phyloP scores from a whole-genome alignment of 2,113 vertebrate genomes.

The Poeciliopsis turrubarensis region DNA sequence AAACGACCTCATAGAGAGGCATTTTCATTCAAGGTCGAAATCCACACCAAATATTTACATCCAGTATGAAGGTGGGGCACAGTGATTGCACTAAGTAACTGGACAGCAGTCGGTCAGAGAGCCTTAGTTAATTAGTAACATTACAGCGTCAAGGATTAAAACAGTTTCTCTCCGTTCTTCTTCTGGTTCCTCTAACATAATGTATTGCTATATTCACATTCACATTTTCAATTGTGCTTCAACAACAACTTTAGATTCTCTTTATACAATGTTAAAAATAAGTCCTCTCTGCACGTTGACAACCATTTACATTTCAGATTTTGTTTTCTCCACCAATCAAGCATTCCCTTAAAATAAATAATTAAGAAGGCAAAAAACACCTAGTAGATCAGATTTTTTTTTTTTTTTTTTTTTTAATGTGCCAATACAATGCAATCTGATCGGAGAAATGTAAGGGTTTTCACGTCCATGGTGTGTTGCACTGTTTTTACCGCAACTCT shows the following conservation, averaged over 20 bases:
- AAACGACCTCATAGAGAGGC: not conserved
- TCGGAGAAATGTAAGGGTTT: slow-evolving; percentile 16
- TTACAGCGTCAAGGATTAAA: slow-evolving; percentile 49
- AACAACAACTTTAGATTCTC: slow-evolving; percentile 50
- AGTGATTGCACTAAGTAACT: slow-evolving; percentile 13
- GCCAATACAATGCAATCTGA: slow-evolving; percentile 5
- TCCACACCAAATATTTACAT: not conserved
- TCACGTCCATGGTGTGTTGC: not conserved
- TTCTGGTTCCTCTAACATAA: slow-evolving; percentile 47
- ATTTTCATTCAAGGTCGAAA: slow-evolving; percentile 6
- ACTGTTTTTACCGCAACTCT: not conserved
- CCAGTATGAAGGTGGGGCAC: slow-evolving; percentile 23
- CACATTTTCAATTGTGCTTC: slow-evolving; percentile 74
- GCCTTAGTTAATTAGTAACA: slow-evolving; percentile 26
- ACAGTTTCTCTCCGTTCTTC: slow-evolving; percentile 20
- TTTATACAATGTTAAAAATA: slow-evolving; percentile 54
- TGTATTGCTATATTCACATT: slow-evolving; percentile 68
- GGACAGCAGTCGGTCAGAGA: slow-evolving; percentile 22
- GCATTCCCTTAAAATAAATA: slow-evolving; percentile 67
- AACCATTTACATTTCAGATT: slow-evolving; percentile 63
- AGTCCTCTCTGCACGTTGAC: slow-evolving; percentile 45
- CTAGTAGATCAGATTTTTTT: slow-evolving; percentile 37
- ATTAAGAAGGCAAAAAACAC: slow-evolving; percentile 39
- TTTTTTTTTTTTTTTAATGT: not conserved
- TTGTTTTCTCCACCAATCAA: slow-evolving; percentile 36